phyloP scores from a whole-genome alignment of 2,797 vertebrate species.

The Labroides dimidiatus region DNA sequence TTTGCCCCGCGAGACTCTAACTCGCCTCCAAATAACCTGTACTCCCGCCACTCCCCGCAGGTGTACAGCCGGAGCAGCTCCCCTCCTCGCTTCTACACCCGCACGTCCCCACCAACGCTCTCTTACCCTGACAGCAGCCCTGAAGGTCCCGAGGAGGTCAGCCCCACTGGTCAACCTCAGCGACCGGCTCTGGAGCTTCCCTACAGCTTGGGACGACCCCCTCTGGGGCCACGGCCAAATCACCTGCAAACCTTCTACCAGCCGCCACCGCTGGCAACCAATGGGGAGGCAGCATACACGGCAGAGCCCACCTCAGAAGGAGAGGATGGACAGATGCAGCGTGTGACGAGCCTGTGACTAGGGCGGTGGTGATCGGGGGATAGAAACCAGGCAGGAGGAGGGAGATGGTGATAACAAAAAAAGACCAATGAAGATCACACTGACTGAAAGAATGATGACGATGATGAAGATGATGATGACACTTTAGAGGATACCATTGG shows the following conservation, averaged over 20 bases:
- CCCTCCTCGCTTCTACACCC: conserved; percentile 81
- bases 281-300: conserved; percentile 87
- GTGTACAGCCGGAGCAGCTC: conserved; percentile 83
- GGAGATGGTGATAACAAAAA: conserved; percentile 31
- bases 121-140: conserved; percentile 95
- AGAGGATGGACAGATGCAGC: conserved; percentile 95
- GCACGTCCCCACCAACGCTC: conserved; percentile 76
- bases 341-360: conserved; percentile 97
- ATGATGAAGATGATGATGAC: conserved; percentile 19
- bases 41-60: conserved; percentile 79
- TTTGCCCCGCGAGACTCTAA: conserved; percentile 85
- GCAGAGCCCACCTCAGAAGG: conserved; percentile 88
- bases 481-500: conserved; percentile 5
- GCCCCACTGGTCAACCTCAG: conserved; percentile 81
- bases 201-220: conserved; percentile 91
- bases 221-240: conserved; percentile 87
- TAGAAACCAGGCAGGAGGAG: conserved; percentile 80
- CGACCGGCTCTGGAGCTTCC: conserved; percentile 86
- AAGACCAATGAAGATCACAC: conserved; percentile 21
- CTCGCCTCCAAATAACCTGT: conserved; percentile 79
- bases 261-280: conserved; percentile 86
- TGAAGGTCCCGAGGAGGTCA: conserved; percentile 84
- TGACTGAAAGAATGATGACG: conserved; percentile 36
- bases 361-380: conserved; percentile 87
- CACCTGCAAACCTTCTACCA: conserved; percentile 95